These are phyloP conservation scores for Papilio polytes DNA, from an alignment of 1,140 invertebrate genomes.

Conservation along the genomic window DNA sequence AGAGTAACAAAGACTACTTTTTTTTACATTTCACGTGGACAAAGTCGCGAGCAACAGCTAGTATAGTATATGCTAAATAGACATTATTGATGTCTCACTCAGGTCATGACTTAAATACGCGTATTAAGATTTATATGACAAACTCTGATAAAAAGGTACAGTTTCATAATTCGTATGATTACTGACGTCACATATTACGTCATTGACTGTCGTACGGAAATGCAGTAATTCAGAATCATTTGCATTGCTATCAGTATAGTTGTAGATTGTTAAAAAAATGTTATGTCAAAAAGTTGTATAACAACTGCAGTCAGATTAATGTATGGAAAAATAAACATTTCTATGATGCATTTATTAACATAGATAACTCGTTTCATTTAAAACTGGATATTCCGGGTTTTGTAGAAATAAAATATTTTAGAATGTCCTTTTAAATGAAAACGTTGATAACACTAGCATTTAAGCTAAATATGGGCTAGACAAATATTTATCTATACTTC, in stretches of 20 bases:
- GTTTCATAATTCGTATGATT: neutral
- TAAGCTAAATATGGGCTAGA: neutral
- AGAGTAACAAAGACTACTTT: too few relatives aligned
- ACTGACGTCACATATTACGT: constrained; percentile 11
- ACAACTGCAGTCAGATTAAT: neutral
- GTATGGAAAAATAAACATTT: neutral
- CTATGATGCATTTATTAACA: neutral
- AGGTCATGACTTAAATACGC: neutral
- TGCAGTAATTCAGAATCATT: neutral
- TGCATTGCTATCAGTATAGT: neutral
- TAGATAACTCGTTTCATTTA: neutral
- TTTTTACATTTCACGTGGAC: too few relatives aligned
- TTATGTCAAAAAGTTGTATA: neutral
- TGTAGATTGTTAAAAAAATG: neutral
- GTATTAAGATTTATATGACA: neutral
- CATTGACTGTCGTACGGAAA: neutral
- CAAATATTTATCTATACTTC: too few relatives aligned
- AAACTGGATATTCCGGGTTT: neutral
- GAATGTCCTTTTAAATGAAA: neutral
- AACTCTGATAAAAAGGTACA: neutral
- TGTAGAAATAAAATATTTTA: neutral
- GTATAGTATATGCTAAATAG: neutral
- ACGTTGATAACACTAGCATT: neutral
- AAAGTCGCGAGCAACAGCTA: too few relatives aligned
- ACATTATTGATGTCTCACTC: neutral